Evolutionary conservation across 2,113 vertebrate species (phyloP).

Genomic region (Vireo altiloquus): DNA sequence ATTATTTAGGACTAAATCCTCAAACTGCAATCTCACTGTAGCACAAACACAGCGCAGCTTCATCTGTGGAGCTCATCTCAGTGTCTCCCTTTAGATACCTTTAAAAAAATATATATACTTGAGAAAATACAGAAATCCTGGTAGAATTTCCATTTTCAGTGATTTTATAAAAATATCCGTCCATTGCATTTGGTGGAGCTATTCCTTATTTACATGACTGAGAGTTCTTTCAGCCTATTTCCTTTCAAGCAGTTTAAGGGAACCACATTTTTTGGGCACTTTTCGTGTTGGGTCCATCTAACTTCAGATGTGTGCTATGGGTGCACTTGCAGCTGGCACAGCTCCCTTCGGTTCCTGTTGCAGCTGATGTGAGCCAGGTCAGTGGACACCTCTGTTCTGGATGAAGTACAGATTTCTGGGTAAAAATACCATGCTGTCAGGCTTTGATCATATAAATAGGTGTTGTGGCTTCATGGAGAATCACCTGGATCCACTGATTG

Average conservation of each 20-base stretch:
- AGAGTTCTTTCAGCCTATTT: background rate
- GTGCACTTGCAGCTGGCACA: background rate
- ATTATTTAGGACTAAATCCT: background rate
- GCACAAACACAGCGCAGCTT: background rate
- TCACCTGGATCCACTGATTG: background rate
- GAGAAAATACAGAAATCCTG: background rate
- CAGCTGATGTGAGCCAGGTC: background rate
- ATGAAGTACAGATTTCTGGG: background rate
- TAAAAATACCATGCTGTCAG: background rate
- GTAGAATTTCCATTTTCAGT: background rate
- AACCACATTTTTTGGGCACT: background rate
- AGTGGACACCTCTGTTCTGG: background rate
- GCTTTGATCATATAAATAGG: background rate
- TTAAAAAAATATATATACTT: background rate
- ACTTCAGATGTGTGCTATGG: background rate
- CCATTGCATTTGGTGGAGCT: background rate
- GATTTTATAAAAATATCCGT: background rate
- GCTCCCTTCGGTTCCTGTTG: background rate
- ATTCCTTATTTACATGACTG: background rate
- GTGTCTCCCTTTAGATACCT: background rate
- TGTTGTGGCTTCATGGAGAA: background rate
- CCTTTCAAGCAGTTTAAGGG: background rate
- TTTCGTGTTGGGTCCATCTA: background rate
- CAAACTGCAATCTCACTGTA: background rate
- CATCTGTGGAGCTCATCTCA: background rate